phyloP scores from a whole-genome alignment of 2,888 invertebrate species.

The Gastrophysa polygoni region DNA sequence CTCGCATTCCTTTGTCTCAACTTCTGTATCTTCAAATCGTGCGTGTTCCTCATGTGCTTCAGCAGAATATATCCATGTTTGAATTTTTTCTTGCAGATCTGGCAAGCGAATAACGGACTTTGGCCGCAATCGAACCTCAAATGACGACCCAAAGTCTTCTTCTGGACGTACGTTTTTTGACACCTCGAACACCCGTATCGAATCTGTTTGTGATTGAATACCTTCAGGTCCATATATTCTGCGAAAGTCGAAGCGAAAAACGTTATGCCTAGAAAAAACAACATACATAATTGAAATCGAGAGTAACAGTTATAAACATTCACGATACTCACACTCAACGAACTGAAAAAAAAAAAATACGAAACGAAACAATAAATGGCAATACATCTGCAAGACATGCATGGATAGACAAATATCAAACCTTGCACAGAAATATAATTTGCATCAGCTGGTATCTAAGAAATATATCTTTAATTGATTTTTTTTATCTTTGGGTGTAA shows the following conservation, averaged over 20 bases:
- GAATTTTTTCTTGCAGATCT: slow-evolving; percentile 51
- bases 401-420: too few species aligned
- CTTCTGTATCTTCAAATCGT: slow-evolving; percentile 48
- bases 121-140: slow-evolving; percentile 60
- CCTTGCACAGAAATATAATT: too few species aligned
- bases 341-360: neutral
- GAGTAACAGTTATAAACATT: too few species aligned
- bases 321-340: neutral
- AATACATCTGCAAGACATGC: too few species aligned
- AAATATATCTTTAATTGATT: too few species aligned
- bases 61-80: slow-evolving; percentile 53
- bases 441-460: too few species aligned
- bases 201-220: slow-evolving; percentile 48
- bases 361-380: neutral
- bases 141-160: slow-evolving; percentile 57
- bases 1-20: slow-evolving; percentile 41
- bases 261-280: slow-evolving; percentile 41
- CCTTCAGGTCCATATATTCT: slow-evolving; percentile 53
- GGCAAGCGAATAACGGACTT: slow-evolving; percentile 52
- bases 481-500: too few species aligned
- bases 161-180: slow-evolving; percentile 53
- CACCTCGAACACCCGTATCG: slow-evolving; percentile 53
- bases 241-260: slow-evolving; percentile 53
- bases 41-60: slow-evolving; percentile 52
- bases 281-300: neutral